phyloP scores from a whole-genome alignment of 2,888 invertebrate species.

The Zaprionus obscuricornis region DNA sequence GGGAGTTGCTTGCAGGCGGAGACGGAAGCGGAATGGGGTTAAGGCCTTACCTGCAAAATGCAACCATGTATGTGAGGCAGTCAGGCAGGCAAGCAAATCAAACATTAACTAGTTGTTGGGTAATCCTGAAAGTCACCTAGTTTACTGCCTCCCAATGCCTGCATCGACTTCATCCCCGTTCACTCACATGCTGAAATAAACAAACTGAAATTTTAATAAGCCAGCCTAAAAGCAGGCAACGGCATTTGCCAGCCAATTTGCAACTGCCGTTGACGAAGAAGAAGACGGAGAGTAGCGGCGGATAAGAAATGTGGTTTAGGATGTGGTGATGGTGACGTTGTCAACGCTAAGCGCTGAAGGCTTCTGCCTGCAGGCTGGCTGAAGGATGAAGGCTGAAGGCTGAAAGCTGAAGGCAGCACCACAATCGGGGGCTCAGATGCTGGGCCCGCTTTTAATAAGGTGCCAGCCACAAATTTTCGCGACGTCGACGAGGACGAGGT shows the following conservation, averaged over 20 bases:
- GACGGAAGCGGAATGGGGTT: background rate
- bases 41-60: slow-evolving; percentile 40
- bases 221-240: slow-evolving; percentile 76
- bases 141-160: slow-evolving; percentile 17
- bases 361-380: too few relatives aligned
- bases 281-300: slow-evolving; percentile 50
- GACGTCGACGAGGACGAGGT: slow-evolving; percentile 54
- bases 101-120: slow-evolving; percentile 74
- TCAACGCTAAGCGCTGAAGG: slow-evolving; percentile 31
- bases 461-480: slow-evolving; percentile 71
- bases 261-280: slow-evolving; percentile 59
- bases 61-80: slow-evolving; percentile 59
- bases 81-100: slow-evolving; percentile 52
- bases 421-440: slow-evolving; percentile 63
- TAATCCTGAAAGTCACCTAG: slow-evolving; percentile 53
- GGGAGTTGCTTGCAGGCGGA: background rate
- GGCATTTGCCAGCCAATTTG: slow-evolving; percentile 76
- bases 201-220: slow-evolving; percentile 76
- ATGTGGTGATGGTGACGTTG: slow-evolving; percentile 51
- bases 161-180: background rate
- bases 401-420: too few relatives aligned
- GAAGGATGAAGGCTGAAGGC: too few relatives aligned
- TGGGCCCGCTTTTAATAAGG: slow-evolving; percentile 77
- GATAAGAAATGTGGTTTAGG: slow-evolving; percentile 39
- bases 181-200: slow-evolving; percentile 71